These are phyloP conservation scores for Morpho deidamia DNA, from an alignment of 2,888 invertebrate genomes.

Conservation along the genomic window DNA sequence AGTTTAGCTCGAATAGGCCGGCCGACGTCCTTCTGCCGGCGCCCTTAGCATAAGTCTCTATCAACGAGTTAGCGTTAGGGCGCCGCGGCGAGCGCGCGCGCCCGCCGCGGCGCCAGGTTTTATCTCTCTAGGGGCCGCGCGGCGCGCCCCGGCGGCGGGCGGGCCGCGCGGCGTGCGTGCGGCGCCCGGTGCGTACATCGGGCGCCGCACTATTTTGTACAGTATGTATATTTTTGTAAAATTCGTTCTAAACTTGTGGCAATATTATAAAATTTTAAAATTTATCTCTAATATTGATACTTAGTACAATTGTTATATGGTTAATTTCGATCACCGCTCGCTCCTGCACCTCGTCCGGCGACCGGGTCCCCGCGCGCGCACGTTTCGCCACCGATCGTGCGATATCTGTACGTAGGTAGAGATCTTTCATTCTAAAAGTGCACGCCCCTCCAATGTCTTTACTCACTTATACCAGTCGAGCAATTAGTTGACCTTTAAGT, in stretches of 20 bases:
- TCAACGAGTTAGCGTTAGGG: constrained; percentile 72
- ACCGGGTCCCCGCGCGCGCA: background rate
- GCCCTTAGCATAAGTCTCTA: constrained; percentile 53
- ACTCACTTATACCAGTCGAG: too few species aligned
- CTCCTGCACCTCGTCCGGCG: constrained; percentile 7
- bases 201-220: constrained; percentile 55
- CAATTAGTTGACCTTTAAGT: too few species aligned
- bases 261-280: constrained; percentile 69
- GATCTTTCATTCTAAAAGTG: too few species aligned
- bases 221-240: constrained; percentile 77
- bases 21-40: background rate
- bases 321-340: constrained; percentile 19
- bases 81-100: constrained; percentile 17
- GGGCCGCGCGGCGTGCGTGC: constrained; percentile 33
- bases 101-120: constrained; percentile 7
- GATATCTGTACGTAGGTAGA: too few species aligned
- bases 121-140: constrained; percentile 7
- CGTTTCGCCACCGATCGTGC: background rate
- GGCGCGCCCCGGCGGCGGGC: constrained; percentile 18
- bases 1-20: background rate
- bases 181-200: constrained; percentile 18
- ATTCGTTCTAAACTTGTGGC: constrained; percentile 70
- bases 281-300: constrained; percentile 59
- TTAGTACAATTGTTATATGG: constrained; percentile 62
- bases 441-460: too few species aligned